Base-by-base conservation (phyloP, 2,888 invertebrate species). In the Lepetodrilus schrolli region DNA sequence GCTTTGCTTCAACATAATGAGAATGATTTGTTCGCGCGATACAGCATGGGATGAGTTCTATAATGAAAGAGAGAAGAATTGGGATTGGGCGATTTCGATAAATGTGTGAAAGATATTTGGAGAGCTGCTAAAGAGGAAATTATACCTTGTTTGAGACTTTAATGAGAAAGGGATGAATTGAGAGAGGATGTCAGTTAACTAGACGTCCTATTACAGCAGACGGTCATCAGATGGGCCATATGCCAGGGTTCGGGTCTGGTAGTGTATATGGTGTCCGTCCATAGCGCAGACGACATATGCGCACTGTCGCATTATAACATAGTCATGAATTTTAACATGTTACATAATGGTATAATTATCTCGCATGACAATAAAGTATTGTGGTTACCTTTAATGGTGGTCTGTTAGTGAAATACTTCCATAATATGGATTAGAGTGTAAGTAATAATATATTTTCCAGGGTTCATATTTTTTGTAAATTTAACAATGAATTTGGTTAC, bases 1-100 rank as follows among this genome's bases (percentile, higher is more conserved):
- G 58, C 58, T 58, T 58, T 34, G 58, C 58, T 23, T 58, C 26
- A 17, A 5, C 58, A 30, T 58, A 58, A 58, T 58, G 34, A 58
- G 34, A 10, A 34, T 30, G 58, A 58, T 58, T 58, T 58, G 58
- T 58, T 58, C 58, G 17, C 58, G 17, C 23, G 58, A 58, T 58
- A 30, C 26, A 58, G 13, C 26, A 23, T 17, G 26, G 10, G 17
- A 21, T 51, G 23, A 51, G n/a, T 21, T 23, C 51, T 21, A 13
- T 21, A 51, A 17, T 58, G 58, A 58, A 58, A 58, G 30, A 34
- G 34, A 5, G n/a, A 30, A 13, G 8, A 34, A 58, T 58, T 2
- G 30, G 58, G 17, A n/a, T n/a, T 58, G 58, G 21, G 51, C 26
- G 58, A 34, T 58, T 58, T 58, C 34, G 48, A 58, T 58, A 30